Evolutionary conservation across 1,140 invertebrate species (phyloP), one percentile per base, ranked within the genome.

Genomic region (Spodoptera frugiperda): DNA sequence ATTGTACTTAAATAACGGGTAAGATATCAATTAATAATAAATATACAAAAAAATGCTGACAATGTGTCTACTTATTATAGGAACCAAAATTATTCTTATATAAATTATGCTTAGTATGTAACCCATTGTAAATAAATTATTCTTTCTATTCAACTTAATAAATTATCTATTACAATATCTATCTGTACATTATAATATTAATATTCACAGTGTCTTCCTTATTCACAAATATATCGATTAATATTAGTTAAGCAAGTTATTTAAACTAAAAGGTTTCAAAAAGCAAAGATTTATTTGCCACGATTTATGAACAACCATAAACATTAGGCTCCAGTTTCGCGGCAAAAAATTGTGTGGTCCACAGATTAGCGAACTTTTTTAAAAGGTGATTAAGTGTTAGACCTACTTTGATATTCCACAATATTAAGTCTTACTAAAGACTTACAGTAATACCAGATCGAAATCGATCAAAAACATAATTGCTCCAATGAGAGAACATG

Each of bases 1-100:
- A 83, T 77, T 78, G 77, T 78, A 82, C 78, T 87, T 79, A 84
- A 81, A 51, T 79, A 80, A 91, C 49, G 51, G 39, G 21, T 68
- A 68, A 68, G 51, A 86, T 79, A 65, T 44, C 33, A 83, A 83
- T 65, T 65, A 80, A 79, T 81, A 89, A 91, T 90, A 87, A 89
- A 89, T 89, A 90, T 84, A 89, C 82, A 85, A 83, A 87, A 82
- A 86, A 84, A 79, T 78, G 77, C 68, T 79, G 55, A 79, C 84
- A 85, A 76, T 78, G 76, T 75, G 61, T 86, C 82, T 90, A 91
- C 88, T 92, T 92, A 92, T 88, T 87, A 91, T 93, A 93, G 92
- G 92, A 93, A 93, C 92, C 91, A 92, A 93, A 93, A 90, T 84
- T 84, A 85, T 80, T 84, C 75, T 77, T 84, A 76, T 76, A 77